These are phyloP conservation scores for Ahaetulla prasina DNA, from an alignment of 2,113 vertebrate genomes.

Conservation along the genomic window DNA sequence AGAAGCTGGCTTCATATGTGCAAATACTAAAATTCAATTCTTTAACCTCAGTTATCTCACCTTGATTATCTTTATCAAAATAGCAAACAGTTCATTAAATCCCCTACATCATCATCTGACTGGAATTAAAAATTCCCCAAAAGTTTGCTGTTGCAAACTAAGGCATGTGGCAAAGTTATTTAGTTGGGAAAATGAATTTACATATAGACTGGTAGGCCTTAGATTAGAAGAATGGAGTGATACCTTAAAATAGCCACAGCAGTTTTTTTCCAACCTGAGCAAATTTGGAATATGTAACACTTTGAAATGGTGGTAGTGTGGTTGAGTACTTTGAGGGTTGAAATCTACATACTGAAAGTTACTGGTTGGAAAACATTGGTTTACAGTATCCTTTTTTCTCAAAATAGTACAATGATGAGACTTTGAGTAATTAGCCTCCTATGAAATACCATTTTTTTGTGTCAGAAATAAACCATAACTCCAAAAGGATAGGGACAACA, in stretches of 20 bases:
- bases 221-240: background rate
- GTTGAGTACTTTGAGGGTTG: background rate
- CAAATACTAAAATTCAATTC: background rate
- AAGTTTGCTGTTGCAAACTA: background rate
- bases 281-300: background rate
- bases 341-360: background rate
- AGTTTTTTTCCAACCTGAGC: background rate
- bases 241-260: background rate
- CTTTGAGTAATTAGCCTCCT: too few relatives aligned
- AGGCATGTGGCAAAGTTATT: background rate
- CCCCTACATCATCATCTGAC: background rate
- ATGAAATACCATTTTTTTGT: background rate
- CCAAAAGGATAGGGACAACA: background rate
- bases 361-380: background rate
- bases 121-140: background rate
- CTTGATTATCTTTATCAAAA: background rate
- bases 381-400: background rate
- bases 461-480: background rate
- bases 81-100: background rate
- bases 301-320: background rate
- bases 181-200: background rate
- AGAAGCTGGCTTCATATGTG: background rate
- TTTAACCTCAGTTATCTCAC: background rate
- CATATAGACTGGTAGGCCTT: background rate
- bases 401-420: background rate